A percentile compares a stretch with the other conserved stretches of the same genome.
Conservation (phyloP, 2,888 invertebrate species). For the Campoletis raptor region DNA sequence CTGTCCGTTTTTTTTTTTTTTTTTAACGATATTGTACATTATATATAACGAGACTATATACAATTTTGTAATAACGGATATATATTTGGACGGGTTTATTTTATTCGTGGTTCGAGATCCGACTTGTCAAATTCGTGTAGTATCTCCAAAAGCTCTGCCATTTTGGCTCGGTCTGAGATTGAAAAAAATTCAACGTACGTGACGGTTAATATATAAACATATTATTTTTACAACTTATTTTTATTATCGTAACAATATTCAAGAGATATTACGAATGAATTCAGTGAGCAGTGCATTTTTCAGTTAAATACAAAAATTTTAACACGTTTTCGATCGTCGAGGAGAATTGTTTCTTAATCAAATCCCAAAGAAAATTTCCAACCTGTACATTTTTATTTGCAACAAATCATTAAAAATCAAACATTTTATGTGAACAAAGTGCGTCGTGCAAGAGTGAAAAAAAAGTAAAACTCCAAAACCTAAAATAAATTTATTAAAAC, state of each 20-base stretch:
- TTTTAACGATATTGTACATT: conserved; percentile 22
- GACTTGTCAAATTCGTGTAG: conserved; percentile 20
- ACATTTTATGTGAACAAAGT: not conserved
- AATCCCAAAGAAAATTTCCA: not conserved
- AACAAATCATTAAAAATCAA: not conserved
- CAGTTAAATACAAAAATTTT: not conserved
- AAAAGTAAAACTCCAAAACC: not conserved
- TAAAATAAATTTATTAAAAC: not conserved
- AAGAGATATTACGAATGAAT: not conserved
- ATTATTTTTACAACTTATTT: conserved; percentile 12
- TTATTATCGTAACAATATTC: not conserved
- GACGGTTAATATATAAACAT: not conserved
- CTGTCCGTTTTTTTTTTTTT: conserved; percentile 1
- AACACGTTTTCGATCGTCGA: not conserved
- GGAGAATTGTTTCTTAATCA: not conserved
- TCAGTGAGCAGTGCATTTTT: conserved; percentile 4
- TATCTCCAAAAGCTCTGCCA: conserved; percentile 41
- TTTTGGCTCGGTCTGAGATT: conserved; percentile 6
- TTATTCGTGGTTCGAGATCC: conserved; percentile 25
- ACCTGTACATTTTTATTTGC: not conserved
- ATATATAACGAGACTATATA: conserved; percentile 32
- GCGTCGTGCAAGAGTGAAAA: not conserved
- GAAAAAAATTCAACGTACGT: not conserved
- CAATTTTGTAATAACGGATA: conserved; percentile 10
- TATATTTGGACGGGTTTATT: conserved; percentile 24